Evolutionary conservation across 1,140 invertebrate species (phyloP).

Genomic region (Tetraneura akinire): DNA sequence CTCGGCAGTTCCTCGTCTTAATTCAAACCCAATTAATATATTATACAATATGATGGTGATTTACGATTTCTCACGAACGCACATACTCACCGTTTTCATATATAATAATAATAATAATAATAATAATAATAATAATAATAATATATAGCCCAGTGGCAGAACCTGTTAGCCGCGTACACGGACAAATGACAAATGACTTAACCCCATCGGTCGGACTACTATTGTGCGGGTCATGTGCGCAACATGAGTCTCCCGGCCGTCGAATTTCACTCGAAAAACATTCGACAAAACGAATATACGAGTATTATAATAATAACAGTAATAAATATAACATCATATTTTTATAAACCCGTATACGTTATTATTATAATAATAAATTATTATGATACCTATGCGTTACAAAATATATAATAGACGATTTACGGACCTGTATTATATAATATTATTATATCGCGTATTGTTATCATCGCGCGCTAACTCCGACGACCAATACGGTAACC

Average conservation of each 20-base stretch:
- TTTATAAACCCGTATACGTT: too few relatives aligned
- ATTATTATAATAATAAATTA: neutral
- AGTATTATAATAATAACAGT: too few relatives aligned
- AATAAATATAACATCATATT: too few relatives aligned
- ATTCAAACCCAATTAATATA: conserved; percentile 25
- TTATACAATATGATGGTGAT: neutral
- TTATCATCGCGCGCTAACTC: neutral
- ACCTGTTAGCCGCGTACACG: neutral
- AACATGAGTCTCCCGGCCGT: neutral
- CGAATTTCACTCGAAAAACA: neutral
- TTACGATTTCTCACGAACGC: conserved; percentile 34
- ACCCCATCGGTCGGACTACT: conserved; percentile 26
- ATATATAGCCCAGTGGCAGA: neutral
- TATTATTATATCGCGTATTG: neutral
- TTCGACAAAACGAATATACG: neutral
- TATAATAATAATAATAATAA: neutral
- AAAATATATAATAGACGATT: neutral
- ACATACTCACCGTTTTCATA: conserved; percentile 13
- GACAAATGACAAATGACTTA: conserved; percentile 19
- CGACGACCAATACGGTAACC: conserved; percentile 4
- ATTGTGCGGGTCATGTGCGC: conserved; percentile 46
- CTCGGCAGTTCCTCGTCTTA: neutral
- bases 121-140: conserved; percentile 10
- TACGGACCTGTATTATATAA: neutral
- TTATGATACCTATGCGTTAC: neutral